These are phyloP conservation scores for Drymonia ruficornis DNA, from an alignment of 2,888 invertebrate species.

Conservation along the genomic window DNA sequence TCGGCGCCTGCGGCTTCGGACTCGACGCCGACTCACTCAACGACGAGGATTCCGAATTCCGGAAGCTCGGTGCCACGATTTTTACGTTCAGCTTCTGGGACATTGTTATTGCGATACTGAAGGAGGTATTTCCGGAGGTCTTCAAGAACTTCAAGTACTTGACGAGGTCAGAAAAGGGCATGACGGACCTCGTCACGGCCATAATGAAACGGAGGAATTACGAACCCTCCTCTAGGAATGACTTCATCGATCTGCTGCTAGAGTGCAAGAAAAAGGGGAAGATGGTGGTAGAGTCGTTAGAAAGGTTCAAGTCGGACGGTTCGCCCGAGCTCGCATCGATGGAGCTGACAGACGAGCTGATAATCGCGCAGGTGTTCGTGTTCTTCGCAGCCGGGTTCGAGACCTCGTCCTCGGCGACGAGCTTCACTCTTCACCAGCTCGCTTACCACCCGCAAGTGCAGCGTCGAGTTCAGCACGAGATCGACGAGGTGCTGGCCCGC, in stretches of 20 bases:
- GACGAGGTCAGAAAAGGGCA: constrained; percentile 46
- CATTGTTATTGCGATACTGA: constrained; percentile 41
- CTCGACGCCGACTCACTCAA: constrained; percentile 60
- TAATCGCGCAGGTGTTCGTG: constrained; percentile 61
- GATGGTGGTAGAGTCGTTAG: constrained; percentile 56
- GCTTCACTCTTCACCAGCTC: constrained; percentile 61
- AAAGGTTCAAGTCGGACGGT: constrained; percentile 50
- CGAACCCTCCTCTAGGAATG: constrained; percentile 54
- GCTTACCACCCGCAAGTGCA: constrained; percentile 58
- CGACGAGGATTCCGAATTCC: constrained; percentile 57
- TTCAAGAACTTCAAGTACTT: constrained; percentile 48
- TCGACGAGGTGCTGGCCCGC: constrained; percentile 51
- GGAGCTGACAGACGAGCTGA: constrained; percentile 53
- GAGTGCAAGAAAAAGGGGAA: constrained; percentile 54
- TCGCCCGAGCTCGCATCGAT: constrained; percentile 41
- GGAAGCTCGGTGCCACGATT: constrained; percentile 56
- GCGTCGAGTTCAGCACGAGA: constrained; percentile 51
- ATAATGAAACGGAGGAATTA: constrained; percentile 57
- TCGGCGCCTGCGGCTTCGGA: constrained; percentile 66
- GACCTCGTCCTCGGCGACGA: constrained; percentile 63
- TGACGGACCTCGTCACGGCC: constrained; percentile 50
- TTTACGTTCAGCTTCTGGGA: constrained; percentile 41
- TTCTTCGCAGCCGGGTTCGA: constrained; percentile 68
- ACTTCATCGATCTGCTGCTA: constrained; percentile 60
- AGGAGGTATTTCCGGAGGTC: constrained; percentile 52